Evolutionary conservation across 2,113 vertebrate genomes (phyloP).

Genomic region (Herpetotheres cachinnans): DNA sequence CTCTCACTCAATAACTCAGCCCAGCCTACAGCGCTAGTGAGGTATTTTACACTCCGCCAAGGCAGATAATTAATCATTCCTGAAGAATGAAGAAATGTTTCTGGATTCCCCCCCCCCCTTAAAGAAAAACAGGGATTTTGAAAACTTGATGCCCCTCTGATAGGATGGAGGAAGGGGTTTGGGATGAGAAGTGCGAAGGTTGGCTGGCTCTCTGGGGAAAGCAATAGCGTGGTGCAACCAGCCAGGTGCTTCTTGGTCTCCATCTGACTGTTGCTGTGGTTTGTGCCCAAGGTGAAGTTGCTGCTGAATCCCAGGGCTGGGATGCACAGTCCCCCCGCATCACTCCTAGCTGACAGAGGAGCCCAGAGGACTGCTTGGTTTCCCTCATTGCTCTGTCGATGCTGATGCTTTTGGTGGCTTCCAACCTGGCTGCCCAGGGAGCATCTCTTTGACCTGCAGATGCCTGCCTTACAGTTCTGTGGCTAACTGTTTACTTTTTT

Average conservation of each 20-base stretch:
- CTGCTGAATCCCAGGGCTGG: neutral
- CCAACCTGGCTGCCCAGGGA: neutral
- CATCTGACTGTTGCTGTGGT: neutral
- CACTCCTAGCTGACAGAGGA: neutral
- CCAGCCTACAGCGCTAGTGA: neutral
- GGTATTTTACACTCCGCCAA: constrained; percentile 22
- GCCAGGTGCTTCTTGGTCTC: neutral
- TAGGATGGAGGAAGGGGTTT: neutral
- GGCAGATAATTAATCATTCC: constrained; percentile 64
- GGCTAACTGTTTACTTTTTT: neutral
- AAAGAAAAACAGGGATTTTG: constrained; percentile 16
- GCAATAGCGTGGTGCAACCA: neutral
- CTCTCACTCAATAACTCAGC: constrained; percentile 68
- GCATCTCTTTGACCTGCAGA: neutral
- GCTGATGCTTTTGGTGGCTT: neutral
- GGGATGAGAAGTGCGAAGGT: neutral
- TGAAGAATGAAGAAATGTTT: constrained; percentile 40
- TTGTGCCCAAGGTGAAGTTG: neutral
- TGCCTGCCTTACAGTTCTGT: neutral
- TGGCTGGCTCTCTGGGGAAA: neutral
- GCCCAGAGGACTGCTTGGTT: neutral
- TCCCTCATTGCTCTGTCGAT: neutral
- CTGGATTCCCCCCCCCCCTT: neutral
- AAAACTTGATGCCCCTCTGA: neutral
- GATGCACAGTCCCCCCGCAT: rapidly evolving